Base-by-base conservation (phyloP, 2,797 vertebrate species). In the Aphelocoma californica region DNA sequence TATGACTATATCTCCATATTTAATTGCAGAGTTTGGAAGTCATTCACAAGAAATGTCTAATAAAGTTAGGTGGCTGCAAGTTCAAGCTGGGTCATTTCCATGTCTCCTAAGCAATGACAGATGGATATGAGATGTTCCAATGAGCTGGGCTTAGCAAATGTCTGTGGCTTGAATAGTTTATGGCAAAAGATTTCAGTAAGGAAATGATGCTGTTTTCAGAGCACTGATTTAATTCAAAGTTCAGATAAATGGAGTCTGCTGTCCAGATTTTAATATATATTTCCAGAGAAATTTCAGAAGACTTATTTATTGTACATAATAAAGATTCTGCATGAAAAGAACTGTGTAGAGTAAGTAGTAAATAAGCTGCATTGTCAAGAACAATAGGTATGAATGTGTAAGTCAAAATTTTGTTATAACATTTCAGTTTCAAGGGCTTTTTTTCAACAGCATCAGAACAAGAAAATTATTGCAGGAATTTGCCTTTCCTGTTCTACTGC, bases 281-380 rank as follows among this genome's bases (percentile, higher is more conserved):
- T 51, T 65, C 71, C 50, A 69, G 40, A 58, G 29, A 65, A 81
- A 40, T 54, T 92, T 94, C 51, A 54, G 51, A 82, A 83, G 34
- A 69, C 48, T 94, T 86, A 71, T 56, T 92, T 94, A 91, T 89
- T 90, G 51, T 65, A 42, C 83, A 48, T 89, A 95, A 80, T 84
- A 62, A 81, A 64, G 29, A 74, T 86, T 95, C 25, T 60, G 92
- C 25, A 60, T 28, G 29, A 90, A 82, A 93, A 92, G 56, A 14
- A 1, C 3, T 29, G 2, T 38, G 9, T 81, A 69, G 28, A 73
- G 21, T 72, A 89, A 86, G 69, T 25, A 90, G 56, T 80, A 75
- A 88, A 81, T 88, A 58, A 84, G 32, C 38, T 92, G 67, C 23
- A 66, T 66, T 81, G 42, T 44, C 79, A 81, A 61, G 32, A 87